A percentile compares a stretch with the other conserved stretches of the same genome.
Conservation (phyloP, 1,140 invertebrate species). For the Drosophila santomea region DNA sequence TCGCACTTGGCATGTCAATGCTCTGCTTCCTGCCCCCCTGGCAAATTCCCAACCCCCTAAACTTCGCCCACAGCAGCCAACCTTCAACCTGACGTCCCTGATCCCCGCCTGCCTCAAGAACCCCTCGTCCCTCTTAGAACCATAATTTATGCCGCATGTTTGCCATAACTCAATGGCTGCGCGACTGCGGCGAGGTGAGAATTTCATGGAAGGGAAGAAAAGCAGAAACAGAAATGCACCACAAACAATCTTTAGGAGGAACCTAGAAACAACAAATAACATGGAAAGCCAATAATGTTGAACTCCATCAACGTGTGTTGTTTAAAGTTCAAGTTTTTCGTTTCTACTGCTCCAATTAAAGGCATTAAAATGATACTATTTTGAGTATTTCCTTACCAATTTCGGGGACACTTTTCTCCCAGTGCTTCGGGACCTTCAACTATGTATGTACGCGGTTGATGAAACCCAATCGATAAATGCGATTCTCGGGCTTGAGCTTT, state of each 20-base stretch:
- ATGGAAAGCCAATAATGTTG: no score
- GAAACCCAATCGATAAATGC: slow-evolving; percentile 71
- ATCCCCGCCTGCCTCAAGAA: slow-evolving; percentile 20
- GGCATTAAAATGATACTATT: no score
- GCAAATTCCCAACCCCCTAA: background rate
- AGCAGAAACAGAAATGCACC: slow-evolving; percentile 4
- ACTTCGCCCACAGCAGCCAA: slow-evolving; percentile 17
- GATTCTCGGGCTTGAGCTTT: slow-evolving; percentile 35
- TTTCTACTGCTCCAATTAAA: no score
- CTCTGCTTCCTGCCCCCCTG: slow-evolving; percentile 25
- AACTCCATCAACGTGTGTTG: background rate
- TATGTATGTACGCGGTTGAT: slow-evolving; percentile 47
- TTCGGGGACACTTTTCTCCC: background rate
- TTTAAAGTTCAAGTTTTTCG: background rate
- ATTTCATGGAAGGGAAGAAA: slow-evolving; percentile 28
- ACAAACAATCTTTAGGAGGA: background rate
- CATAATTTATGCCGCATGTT: slow-evolving; percentile 82
- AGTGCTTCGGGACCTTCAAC: slow-evolving; percentile 30
- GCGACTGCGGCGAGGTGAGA: slow-evolving; percentile 49
- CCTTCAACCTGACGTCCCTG: slow-evolving; percentile 21
- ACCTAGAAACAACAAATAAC: no score
- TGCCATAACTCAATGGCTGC: slow-evolving; percentile 79
- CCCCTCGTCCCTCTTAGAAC: slow-evolving; percentile 42
- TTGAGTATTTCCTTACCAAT: no score
- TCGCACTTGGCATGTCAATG: slow-evolving; percentile 75